Base-by-base conservation (phyloP, 2,113 vertebrate genomes). In the Mustela nigripes region DNA sequence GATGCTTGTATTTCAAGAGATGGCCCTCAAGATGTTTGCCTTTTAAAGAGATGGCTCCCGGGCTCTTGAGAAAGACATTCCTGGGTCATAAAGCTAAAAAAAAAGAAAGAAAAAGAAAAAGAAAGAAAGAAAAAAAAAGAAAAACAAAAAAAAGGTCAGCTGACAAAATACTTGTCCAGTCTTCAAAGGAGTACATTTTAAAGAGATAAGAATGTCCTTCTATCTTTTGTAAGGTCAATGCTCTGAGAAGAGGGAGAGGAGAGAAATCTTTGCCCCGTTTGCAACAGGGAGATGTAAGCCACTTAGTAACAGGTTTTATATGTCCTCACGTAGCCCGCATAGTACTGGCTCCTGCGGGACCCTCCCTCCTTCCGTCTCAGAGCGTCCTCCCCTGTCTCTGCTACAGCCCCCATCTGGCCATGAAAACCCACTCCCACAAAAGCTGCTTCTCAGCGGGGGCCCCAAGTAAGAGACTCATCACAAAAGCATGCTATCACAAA, bases 281-380 rank as follows among this genome's bases (percentile, higher is more conserved):
- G 45, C 63, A 45, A n/a, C 24, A 11, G 48, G 26, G 74, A 71
- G 26, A 78, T 53, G 31, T n/a, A 79, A 82, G 48, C 48, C 58
- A 62, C 18, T 86, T 39, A 2, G 4, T 69, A 12, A 36, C 16
- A 33, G 48, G 42, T 45, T 80, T 21, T 39, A 1, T 58, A 24
- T 58, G 65, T 71, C 31, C 67, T 42, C 42, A 33, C 16, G 16
- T 0, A 14, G 16, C 15, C 8, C 53, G 11, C 1, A 11, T 48
- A 19, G 21, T 24, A 18, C 15, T 4, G 21, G n/a, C 7, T 5
- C 24, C 10, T n/a, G 6, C 11, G 1, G 9, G 39, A n/a, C 4
- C 24, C 36, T 7, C 36, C n/a, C n/a, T 42, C 39, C 28, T 24
- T 69, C 21, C 60, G 28, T 67, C 50, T 12, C n/a, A n/a, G 31